These are phyloP conservation scores for Gryon sp. DNA, from an alignment of 1,140 invertebrate species.

Conservation along the genomic window DNA sequence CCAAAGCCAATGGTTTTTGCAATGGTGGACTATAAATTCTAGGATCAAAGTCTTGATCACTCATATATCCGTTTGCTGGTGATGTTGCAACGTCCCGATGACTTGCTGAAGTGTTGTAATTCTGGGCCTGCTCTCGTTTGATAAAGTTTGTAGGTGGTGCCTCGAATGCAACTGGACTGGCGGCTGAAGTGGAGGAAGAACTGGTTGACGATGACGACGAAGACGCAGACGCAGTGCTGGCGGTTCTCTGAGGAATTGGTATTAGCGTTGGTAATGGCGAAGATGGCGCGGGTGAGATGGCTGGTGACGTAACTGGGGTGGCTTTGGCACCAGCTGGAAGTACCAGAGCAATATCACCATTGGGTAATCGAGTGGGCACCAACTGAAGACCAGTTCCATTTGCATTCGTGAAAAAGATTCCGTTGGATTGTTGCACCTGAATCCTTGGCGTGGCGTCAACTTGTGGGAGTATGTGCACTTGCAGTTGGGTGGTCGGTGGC, in stretches of 20 bases:
- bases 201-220: conserved; percentile 79
- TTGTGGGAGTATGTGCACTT: conserved; percentile 77
- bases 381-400: conserved; percentile 80
- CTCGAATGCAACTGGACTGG: conserved; percentile 76
- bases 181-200: conserved; percentile 76
- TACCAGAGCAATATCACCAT: conserved; percentile 83
- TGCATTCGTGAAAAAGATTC: conserved; percentile 78
- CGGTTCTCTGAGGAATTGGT: conserved; percentile 85
- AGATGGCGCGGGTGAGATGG: conserved; percentile 76
- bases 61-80: conserved; percentile 74
- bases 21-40: conserved; percentile 80
- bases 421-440: conserved; percentile 78
- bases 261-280: conserved; percentile 84
- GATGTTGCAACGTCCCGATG: conserved; percentile 77
- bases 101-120: conserved; percentile 74
- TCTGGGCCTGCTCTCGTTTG: conserved; percentile 72
- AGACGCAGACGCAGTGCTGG: conserved; percentile 84
- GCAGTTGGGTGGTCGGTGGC: conserved; percentile 72
- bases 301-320: conserved; percentile 73
- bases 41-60: conserved; percentile 75
- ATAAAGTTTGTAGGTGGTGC: conserved; percentile 70
- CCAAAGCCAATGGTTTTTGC: conserved; percentile 84
- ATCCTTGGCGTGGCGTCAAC: conserved; percentile 73
- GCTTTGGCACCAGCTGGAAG: conserved; percentile 78
- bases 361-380: conserved; percentile 82